Evolutionary conservation across 1,140 invertebrate genomes (phyloP), one percentile per base, ranked within the genome.

Genomic region (Palaemon carinicauda): DNA sequence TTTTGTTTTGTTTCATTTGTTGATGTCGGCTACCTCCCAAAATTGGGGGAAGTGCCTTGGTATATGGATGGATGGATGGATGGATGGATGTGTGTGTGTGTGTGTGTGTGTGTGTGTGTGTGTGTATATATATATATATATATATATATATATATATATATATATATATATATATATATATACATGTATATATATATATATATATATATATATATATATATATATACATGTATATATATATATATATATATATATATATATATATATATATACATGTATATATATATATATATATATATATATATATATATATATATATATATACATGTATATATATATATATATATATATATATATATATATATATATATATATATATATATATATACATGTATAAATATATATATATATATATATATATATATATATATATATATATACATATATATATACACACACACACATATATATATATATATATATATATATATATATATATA

Each of bases 341-440:
- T 79, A 53, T 79, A 53, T 79, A 53, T 79, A 53, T 79, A 53
- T 79, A 79, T 79, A 53, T 79, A 79, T 79, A 53, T 79, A 79
- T 79, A 53, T 79, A 79, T 79, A 53, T 79, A 79, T 79, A 53
- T 79, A 79, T 79, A 53, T 79, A 79, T 79, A 53, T 79, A 79
- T 79, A 53, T 54, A 54, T 80, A 54, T 54, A 80, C 56, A 31
- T 54, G 56, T 80, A 54, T 54, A 54, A 54, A 21, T 54, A 12
- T 80, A 21, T 10, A 21, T 80, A 12, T 54, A 21, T 80, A 21
- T 54, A 21, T 80, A 54, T 10, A 10, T 54, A 21, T 33, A 21
- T 80, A 27, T 10, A 54, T 80, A 54, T 54, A 54, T 54, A 52
- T 80, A 33, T 54, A 54, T 54, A 29, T 54, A 54, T 80, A 56